phyloP scores from a whole-genome alignment of 1,140 invertebrate species.

The Saccostrea cuccullata region DNA sequence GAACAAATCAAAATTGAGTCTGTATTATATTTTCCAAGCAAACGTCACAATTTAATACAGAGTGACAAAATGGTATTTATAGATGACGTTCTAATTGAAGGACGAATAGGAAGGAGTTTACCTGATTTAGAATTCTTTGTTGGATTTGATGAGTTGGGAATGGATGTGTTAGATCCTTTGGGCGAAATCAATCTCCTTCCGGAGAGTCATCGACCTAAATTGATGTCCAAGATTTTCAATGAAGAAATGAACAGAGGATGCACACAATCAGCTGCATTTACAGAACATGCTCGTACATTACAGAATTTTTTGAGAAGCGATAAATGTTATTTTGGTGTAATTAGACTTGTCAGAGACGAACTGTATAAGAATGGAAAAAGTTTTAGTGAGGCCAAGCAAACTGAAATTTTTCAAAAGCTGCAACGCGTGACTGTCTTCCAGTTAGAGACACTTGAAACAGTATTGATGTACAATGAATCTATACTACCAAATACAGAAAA shows the following conservation, averaged over 20 bases:
- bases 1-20: neutral
- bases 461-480: neutral
- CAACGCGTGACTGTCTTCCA: neutral
- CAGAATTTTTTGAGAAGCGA: conserved; percentile 22
- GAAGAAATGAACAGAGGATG: conserved; percentile 54
- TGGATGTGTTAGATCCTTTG: conserved; percentile 46
- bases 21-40: conserved; percentile 63
- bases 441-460: neutral
- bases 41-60: conserved; percentile 40
- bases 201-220: conserved; percentile 47
- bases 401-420: neutral
- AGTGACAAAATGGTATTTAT: conserved; percentile 56
- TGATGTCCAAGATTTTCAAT: conserved; percentile 63
- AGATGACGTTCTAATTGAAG: conserved; percentile 35
- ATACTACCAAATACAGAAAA: neutral
- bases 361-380: neutral
- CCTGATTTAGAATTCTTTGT: conserved; percentile 54
- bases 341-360: conserved; percentile 50
- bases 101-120: conserved; percentile 27
- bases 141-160: conserved; percentile 47
- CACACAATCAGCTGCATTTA: neutral
- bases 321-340: conserved; percentile 50
- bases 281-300: neutral
- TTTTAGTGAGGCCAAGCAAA: neutral
- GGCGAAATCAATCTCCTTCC: conserved; percentile 55